These are phyloP conservation scores for Ellobius talpinus DNA, from an alignment of 2,113 vertebrate genomes.

Conservation along the genomic window DNA sequence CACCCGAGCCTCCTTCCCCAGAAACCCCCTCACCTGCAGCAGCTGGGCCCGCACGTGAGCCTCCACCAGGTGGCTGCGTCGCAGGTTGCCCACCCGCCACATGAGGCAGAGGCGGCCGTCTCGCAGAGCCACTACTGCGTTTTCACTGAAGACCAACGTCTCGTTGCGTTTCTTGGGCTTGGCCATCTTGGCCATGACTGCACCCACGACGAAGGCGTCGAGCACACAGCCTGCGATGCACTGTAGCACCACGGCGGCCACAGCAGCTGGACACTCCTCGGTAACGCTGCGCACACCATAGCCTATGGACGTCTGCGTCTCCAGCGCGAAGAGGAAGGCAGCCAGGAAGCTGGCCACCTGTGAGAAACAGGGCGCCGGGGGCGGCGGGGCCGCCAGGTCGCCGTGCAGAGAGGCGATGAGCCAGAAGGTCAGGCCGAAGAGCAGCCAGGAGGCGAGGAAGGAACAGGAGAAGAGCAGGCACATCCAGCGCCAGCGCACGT, in stretches of 20 bases:
- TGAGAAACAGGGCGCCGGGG: slow-evolving; percentile 90
- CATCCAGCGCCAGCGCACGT: slow-evolving; percentile 97
- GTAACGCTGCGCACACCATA: slow-evolving; percentile 95
- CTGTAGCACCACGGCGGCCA: slow-evolving; percentile 94
- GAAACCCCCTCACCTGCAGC: slow-evolving; percentile 86
- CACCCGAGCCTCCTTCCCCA: not conserved
- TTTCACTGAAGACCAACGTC: slow-evolving; percentile 93
- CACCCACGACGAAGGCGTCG: slow-evolving; percentile 95
- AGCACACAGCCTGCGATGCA: slow-evolving; percentile 95
- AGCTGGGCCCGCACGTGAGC: slow-evolving; percentile 94
- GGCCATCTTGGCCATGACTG: slow-evolving; percentile 95
- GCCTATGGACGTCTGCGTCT: slow-evolving; percentile 96
- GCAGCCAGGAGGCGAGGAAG: slow-evolving; percentile 94
- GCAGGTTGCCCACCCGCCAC: slow-evolving; percentile 94
- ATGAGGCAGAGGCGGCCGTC: slow-evolving; percentile 94
- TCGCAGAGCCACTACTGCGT: slow-evolving; percentile 93
- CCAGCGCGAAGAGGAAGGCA: slow-evolving; percentile 94
- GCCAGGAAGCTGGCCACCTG: slow-evolving; percentile 95
- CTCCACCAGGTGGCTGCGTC: slow-evolving; percentile 94
- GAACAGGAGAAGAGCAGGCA: slow-evolving; percentile 94
- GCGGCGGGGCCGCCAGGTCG: slow-evolving; percentile 87
- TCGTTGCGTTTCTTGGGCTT: slow-evolving; percentile 97
- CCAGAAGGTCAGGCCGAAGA: slow-evolving; percentile 95
- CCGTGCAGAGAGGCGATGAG: slow-evolving; percentile 93
- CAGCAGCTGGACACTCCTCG: slow-evolving; percentile 94